phyloP scores from a whole-genome alignment of 2,797 vertebrate genomes.

The Enteromius afrohamiltoni region DNA sequence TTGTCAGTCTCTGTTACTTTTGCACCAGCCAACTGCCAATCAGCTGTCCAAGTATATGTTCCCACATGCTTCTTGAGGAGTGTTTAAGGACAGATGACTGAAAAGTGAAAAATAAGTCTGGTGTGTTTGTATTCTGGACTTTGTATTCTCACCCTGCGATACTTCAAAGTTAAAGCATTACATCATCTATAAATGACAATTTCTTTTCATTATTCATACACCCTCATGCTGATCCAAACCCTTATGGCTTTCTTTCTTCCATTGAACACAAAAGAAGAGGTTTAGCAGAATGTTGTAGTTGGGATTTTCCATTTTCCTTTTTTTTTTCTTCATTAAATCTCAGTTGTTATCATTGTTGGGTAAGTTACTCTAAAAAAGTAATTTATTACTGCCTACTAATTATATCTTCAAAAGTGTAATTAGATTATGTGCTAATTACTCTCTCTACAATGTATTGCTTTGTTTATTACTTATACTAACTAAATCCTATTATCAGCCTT shows the following conservation, averaged over 20 bases:
- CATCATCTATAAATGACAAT: neutral
- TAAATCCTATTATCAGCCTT: no score
- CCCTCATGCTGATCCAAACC: neutral
- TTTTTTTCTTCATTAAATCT: neutral
- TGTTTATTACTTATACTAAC: no score
- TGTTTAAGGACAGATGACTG: neutral
- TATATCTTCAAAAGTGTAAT: neutral
- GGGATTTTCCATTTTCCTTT: neutral
- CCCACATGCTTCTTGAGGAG: slow-evolving; percentile 17
- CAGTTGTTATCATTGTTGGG: neutral
- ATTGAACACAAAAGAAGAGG: neutral
- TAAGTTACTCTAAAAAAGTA: neutral
- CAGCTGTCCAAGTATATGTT: slow-evolving; percentile 22
- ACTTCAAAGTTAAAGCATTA: slow-evolving; percentile 1
- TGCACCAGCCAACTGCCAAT: slow-evolving; percentile 40
- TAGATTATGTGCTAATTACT: neutral
- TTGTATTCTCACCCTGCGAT: slow-evolving; percentile 3
- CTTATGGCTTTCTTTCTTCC: neutral
- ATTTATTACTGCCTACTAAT: neutral
- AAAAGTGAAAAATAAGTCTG: slow-evolving; percentile 21
- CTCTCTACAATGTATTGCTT: neutral
- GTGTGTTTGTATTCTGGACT: neutral
- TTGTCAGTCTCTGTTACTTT: slow-evolving; percentile 33
- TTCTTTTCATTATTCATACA: neutral
- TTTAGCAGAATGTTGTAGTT: neutral